Base-by-base conservation (phyloP, 2,113 vertebrate species). In the Mastomys natalensis region DNA sequence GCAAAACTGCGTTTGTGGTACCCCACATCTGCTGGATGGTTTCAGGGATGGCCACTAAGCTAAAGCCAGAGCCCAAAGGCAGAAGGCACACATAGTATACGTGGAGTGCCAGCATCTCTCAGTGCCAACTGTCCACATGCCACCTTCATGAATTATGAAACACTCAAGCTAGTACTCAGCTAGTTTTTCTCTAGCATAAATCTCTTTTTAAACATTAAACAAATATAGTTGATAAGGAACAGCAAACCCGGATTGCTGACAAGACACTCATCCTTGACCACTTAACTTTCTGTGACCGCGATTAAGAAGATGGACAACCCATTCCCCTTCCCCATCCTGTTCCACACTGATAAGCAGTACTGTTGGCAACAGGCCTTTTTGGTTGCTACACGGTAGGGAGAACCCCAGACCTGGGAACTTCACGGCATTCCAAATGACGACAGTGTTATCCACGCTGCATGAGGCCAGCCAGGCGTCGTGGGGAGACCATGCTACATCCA, bases 401-500 rank as follows among this genome's bases (percentile, higher is more conserved):
- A 8, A 60, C 12, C 8, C 64, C 98, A 76, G 97, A 99, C 99
- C 99, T 98, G 99, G 99, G 95, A 99, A 99, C 96, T 99, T 99
- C 45, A 99, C 99, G 13, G 99, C 99, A 15, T 99, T 99, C 99
- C 99, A 99, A 98, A 99, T 99, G 96, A 99, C 99, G 6, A 99
- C 99, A 72, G 99, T 99, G 98, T 99, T 99, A 98, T 99, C 99
- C 74, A 99, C 99, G 87, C 99, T 99, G 98, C 99, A 99, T 60
- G 99, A 99, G 19, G 99, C 99, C 78, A 99, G 98, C 99, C 99
- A 99, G 90, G 99, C 99, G 16, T 99, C 99, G 8, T 99, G 99
- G 1, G 99, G 99, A 87, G 99, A 99, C 99, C 99, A 99, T 0
- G 99, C 99, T 22, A 99, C 99, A 60, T 99, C 99, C 99, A 99